phyloP scores from a whole-genome alignment of 1,140 invertebrate species.

The Scaptomyza montana region DNA sequence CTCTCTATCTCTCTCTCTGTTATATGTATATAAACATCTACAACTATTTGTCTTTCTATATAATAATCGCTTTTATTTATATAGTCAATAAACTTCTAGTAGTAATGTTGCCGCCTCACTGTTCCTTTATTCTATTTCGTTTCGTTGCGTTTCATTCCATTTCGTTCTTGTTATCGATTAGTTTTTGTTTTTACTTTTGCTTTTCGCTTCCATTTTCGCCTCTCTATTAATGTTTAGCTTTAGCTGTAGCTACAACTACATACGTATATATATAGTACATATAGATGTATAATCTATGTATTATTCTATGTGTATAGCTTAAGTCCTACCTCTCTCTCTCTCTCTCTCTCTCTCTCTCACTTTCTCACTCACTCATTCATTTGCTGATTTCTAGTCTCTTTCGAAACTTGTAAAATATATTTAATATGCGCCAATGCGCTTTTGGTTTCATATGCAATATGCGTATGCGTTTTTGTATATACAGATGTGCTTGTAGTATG shows the following conservation, averaged over 20 bases:
- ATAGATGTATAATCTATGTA: slow-evolving; percentile 17
- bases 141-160: slow-evolving; percentile 26
- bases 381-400: slow-evolving; percentile 2
- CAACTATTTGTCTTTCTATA: slow-evolving; percentile 13
- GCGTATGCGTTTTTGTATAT: background rate
- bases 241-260: slow-evolving; percentile 31
- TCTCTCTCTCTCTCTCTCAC: background rate
- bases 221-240: slow-evolving; percentile 43
- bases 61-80: background rate
- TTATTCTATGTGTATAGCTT: background rate
- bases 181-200: slow-evolving; percentile 33
- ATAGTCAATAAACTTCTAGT: background rate
- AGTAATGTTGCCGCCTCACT: background rate
- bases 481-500: too few species aligned
- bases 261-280: slow-evolving; percentile 16
- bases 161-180: slow-evolving; percentile 15
- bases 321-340: too few species aligned
- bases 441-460: slow-evolving; percentile 20
- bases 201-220: slow-evolving; percentile 24
- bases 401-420: background rate
- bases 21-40: too few species aligned
- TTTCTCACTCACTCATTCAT: background rate
- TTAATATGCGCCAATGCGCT: slow-evolving; percentile 15
- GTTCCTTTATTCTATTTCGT: slow-evolving; percentile 3
- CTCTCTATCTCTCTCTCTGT: slow-evolving; percentile 9